Evolutionary conservation across 2,113 vertebrate species (phyloP), one percentile per base, ranked within the genome.

Genomic region (Rhea americana): DNA sequence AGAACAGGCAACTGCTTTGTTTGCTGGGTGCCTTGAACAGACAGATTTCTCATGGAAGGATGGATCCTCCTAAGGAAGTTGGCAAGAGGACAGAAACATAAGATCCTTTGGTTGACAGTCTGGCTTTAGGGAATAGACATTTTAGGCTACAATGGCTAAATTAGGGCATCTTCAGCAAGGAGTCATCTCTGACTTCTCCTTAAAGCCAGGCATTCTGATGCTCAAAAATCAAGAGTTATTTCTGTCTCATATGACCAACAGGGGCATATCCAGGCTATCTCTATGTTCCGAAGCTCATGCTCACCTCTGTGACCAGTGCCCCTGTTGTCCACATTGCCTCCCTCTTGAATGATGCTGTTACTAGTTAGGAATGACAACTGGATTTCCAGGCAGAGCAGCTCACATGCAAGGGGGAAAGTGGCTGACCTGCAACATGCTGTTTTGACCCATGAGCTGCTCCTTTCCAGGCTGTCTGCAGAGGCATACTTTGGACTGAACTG

Each of bases 1-100:
- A 80, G 88, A 95, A 95, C 94, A 93, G 94, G 77, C 86, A 3
- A 2, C 66, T 74, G 81, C 81, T 92, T 95, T 94, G 90, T 93
- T 66, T 18, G 0, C 45, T 53, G 35, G 93, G 20, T 5, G 15
- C 61, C 81, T 65, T 37, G 73, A 58, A 74, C 85, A 91, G 88
- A 41, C 66, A 87, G 73, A 24, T 45, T 71, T 39, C 68, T 81
- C n/a, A 43, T 25, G 72, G 59, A 92, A 50, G 63, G 82, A 79
- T 91, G 86, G 78, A 37, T 92, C 55, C 74, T 90, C 83, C 89
- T 8, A 1, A 2, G 55, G 85, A 55, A 91, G 59, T 45, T 87
- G 85, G 17, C 0, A 0, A 65, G 89, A 43, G 55, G 73, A 73
- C 66, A 81, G 93, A 68, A 88, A 48, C 53, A 17, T 30, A 59